Percentiles rank a stretch among this genome's conserved stretches.
phyloP scores from a whole-genome alignment of 1,140 invertebrate genomes.

The Pomacea maculata region DNA sequence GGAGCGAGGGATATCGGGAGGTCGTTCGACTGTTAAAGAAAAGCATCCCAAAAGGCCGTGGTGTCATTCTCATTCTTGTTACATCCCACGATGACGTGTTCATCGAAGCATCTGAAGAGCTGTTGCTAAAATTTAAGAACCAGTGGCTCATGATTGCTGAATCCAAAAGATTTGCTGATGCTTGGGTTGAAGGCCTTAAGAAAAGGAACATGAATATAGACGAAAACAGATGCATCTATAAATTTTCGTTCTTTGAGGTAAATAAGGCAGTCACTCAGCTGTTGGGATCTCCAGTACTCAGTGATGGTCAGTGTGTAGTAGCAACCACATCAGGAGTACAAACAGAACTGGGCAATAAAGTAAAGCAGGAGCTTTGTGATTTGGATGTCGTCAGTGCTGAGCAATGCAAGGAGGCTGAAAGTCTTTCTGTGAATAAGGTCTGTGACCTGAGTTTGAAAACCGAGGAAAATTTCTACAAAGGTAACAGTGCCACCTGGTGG shows the following conservation, averaged over 20 bases:
- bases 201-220: constrained; percentile 29
- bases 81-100: constrained; percentile 46
- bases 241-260: constrained; percentile 41
- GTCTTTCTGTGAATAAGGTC: constrained; percentile 15
- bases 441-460: constrained; percentile 19
- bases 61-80: constrained; percentile 42
- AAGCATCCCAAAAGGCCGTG: constrained; percentile 41
- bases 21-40: constrained; percentile 34
- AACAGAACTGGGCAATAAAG: constrained; percentile 35
- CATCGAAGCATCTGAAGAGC: constrained; percentile 47
- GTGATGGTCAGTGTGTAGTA: constrained; percentile 29
- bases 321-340: constrained; percentile 41
- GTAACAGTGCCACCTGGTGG: constrained; percentile 42
- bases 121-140: constrained; percentile 38
- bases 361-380: constrained; percentile 40
- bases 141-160: constrained; percentile 48
- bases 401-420: constrained; percentile 33
- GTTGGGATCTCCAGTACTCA: constrained; percentile 15
- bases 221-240: constrained; percentile 29
- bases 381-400: constrained; percentile 41
- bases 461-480: constrained; percentile 44
- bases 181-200: constrained; percentile 36
- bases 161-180: constrained; percentile 32
- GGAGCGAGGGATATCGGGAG: constrained; percentile 44
- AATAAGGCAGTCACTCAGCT: constrained; percentile 32